Conservation (phyloP, 2,113 vertebrate genomes). For the Muntiacus reevesi region DNA sequence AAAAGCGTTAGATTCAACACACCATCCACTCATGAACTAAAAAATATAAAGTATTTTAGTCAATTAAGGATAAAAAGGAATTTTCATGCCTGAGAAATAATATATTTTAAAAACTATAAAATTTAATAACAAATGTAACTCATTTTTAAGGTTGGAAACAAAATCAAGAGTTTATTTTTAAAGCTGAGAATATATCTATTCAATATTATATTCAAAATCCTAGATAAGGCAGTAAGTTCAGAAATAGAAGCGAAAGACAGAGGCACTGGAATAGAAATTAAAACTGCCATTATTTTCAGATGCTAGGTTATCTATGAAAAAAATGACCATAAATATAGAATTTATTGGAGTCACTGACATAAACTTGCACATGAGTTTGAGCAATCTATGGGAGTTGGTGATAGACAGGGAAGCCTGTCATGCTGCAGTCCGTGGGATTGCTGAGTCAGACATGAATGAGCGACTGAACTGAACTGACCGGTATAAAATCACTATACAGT, state of each 20-base stretch:
- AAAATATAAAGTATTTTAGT: background rate
- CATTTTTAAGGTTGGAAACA: background rate
- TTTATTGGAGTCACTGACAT: background rate
- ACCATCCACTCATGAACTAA: background rate
- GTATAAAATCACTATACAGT: background rate
- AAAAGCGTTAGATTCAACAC: background rate
- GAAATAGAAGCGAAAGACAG: background rate
- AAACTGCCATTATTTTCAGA: background rate
- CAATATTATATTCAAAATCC: background rate
- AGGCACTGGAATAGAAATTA: background rate
- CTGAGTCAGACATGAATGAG: background rate
- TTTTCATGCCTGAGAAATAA: background rate
- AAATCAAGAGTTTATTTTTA: background rate
- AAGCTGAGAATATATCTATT: background rate
- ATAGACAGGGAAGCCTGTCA: background rate
- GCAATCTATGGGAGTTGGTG: background rate
- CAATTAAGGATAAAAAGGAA: background rate
- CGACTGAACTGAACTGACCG: background rate
- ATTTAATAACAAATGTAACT: background rate
- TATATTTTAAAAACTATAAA: background rate
- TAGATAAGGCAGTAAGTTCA: background rate
- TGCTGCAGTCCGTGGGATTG: background rate
- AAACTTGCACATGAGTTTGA: background rate
- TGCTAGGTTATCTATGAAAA: background rate
- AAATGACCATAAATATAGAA: background rate